Conservation (phyloP, 2,888 invertebrate genomes). For the Lomographa bimaculata region DNA sequence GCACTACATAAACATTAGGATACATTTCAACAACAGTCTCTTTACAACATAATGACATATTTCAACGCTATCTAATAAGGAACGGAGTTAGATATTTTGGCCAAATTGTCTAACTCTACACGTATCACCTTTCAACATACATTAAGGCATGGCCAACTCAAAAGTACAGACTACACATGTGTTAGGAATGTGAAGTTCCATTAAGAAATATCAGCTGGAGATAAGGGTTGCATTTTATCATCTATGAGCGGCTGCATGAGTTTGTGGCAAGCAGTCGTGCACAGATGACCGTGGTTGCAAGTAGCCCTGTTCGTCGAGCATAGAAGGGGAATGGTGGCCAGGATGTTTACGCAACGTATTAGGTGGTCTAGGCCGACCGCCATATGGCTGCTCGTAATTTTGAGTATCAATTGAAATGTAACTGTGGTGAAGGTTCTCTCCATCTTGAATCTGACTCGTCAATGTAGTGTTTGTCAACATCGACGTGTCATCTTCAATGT, state of each 20-base stretch:
- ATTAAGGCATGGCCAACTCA: constrained; percentile 70
- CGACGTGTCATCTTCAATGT: constrained; percentile 84
- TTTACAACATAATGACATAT: constrained; percentile 49
- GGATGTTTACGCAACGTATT: constrained; percentile 74
- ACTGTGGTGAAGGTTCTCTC: constrained; percentile 86
- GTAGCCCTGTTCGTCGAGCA: constrained; percentile 80
- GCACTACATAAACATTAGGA: constrained; percentile 53
- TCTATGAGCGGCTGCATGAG: constrained; percentile 75
- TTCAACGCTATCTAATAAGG: constrained; percentile 53
- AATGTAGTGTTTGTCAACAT: constrained; percentile 85
- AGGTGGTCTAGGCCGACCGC: constrained; percentile 73
- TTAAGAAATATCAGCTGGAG: constrained; percentile 70
- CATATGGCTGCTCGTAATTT: constrained; percentile 78
- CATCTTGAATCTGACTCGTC: constrained; percentile 86
- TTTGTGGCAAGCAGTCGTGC: constrained; percentile 79
- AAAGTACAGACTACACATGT: constrained; percentile 73
- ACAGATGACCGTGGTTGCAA: constrained; percentile 79
- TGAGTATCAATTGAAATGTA: constrained; percentile 86
- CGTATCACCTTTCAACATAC: constrained; percentile 64
- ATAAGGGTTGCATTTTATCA: constrained; percentile 72
- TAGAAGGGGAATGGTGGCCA: constrained; percentile 69
- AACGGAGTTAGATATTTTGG: constrained; percentile 55
- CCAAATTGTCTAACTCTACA: constrained; percentile 56
- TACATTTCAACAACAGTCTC: constrained; percentile 63
- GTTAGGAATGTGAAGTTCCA: constrained; percentile 78